Evolutionary conservation across 2,888 invertebrate species (phyloP).

Genomic region (Ochlodes sylvanus): DNA sequence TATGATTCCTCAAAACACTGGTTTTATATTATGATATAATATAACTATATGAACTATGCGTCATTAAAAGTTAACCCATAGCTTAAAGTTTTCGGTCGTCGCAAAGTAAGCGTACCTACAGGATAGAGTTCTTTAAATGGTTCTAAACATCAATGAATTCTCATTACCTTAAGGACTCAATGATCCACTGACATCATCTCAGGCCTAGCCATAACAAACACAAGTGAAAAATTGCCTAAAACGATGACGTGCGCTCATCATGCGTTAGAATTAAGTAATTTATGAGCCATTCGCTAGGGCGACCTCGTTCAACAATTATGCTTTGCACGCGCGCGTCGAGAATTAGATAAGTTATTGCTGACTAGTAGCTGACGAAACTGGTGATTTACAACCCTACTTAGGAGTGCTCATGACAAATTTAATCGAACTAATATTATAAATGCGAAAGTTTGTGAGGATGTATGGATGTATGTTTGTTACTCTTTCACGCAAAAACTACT

Average conservation of each 20-base stretch:
- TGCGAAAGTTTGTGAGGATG: too few species aligned
- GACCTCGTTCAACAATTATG: conserved; percentile 31
- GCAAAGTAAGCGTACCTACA: neutral
- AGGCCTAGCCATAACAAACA: conserved; percentile 12
- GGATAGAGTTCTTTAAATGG: neutral
- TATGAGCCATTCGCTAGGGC: conserved; percentile 23
- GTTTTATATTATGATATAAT: too few species aligned
- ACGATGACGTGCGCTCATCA: conserved; percentile 28
- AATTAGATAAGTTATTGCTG: conserved; percentile 13
- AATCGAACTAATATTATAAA: too few species aligned
- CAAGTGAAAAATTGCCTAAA: conserved; percentile 38
- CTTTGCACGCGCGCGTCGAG: conserved; percentile 10
- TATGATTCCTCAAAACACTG: too few species aligned
- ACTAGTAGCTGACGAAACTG: conserved; percentile 1
- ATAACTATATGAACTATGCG: too few species aligned
- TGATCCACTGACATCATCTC: conserved; percentile 21
- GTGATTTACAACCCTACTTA: neutral
- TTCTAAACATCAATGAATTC: neutral
- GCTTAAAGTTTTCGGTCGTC: too few species aligned
- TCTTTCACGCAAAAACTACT: too few species aligned
- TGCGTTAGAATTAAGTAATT: conserved; percentile 27
- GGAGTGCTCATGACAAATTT: neutral
- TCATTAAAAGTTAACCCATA: too few species aligned
- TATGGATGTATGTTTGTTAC: too few species aligned
- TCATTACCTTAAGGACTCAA: conserved; percentile 6